These are phyloP conservation scores for Zelostemma sp. DNA, from an alignment of 1,140 invertebrate genomes.

Conservation along the genomic window DNA sequence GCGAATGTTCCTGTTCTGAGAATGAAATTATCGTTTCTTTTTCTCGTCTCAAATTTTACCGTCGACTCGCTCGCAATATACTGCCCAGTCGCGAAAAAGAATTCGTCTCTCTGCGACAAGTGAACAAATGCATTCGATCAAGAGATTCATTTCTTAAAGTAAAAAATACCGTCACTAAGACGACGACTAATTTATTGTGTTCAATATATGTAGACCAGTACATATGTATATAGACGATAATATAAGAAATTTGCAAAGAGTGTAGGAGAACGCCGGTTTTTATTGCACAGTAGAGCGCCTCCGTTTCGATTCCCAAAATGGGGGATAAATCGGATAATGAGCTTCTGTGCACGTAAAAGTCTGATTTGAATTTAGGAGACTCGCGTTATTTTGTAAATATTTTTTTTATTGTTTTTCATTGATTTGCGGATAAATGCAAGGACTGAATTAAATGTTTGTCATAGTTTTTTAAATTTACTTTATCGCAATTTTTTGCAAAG, in stretches of 20 bases:
- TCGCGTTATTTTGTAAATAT: background rate
- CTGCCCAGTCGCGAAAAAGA: too few species aligned
- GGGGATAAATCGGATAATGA: background rate
- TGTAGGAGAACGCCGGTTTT: background rate
- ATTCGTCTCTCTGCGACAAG: too few species aligned
- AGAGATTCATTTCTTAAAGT: background rate
- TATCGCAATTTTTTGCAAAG: too few species aligned
- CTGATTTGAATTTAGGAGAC: slow-evolving; percentile 2
- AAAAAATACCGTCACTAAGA: background rate
- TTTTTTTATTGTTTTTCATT: too few species aligned
- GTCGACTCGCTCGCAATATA: too few species aligned
- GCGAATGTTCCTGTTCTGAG: slow-evolving; percentile 9
- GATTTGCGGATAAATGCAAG: too few species aligned
- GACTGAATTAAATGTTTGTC: too few species aligned
- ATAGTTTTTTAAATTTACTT: too few species aligned
- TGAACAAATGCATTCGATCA: background rate
- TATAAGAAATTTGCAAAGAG: background rate
- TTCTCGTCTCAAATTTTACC: background rate
- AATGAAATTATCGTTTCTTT: slow-evolving; percentile 4
- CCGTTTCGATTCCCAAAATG: too few species aligned
- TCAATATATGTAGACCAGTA: slow-evolving; percentile 29
- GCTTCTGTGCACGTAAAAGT: background rate
- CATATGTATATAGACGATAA: slow-evolving; percentile 25
- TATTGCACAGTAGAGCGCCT: background rate
- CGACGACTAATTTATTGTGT: slow-evolving; percentile 47